Conservation (phyloP, 2,113 vertebrate species). For the Otocyon megalotis region DNA sequence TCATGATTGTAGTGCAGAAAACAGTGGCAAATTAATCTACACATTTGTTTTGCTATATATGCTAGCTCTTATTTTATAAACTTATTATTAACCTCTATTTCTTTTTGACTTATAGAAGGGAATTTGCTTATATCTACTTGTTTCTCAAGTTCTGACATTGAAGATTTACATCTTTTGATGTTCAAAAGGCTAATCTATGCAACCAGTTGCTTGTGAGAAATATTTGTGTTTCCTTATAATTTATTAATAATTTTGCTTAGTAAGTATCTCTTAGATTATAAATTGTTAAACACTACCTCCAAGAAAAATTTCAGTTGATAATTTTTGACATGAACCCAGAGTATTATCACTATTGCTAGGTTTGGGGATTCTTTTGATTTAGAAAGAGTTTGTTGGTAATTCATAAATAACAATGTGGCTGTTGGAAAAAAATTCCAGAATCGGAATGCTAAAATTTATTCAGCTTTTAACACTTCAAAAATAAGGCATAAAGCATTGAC, state of each 20-base stretch:
- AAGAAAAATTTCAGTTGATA: background rate
- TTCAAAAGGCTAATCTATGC: background rate
- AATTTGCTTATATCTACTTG: background rate
- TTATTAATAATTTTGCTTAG: background rate
- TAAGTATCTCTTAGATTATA: background rate
- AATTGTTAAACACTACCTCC: too few relatives aligned
- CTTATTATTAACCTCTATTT: background rate
- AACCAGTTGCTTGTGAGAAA: background rate
- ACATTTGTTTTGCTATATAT: background rate
- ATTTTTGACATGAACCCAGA: background rate
- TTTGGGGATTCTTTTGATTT: background rate
- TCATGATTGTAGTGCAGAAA: background rate
- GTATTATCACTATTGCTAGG: background rate
- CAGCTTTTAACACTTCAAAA: fast-evolving
- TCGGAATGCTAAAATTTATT: background rate
- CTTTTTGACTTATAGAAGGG: background rate
- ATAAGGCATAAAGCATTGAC: background rate
- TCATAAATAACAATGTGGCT: background rate
- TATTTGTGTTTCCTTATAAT: background rate
- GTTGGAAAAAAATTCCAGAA: background rate
- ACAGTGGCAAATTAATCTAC: background rate
- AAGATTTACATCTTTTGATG: background rate
- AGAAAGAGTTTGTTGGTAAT: too few relatives aligned
- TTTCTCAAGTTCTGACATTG: background rate
- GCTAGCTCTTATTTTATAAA: background rate